Conservation (phyloP, 2,113 vertebrate genomes). For the Bolborhynchus lineola region DNA sequence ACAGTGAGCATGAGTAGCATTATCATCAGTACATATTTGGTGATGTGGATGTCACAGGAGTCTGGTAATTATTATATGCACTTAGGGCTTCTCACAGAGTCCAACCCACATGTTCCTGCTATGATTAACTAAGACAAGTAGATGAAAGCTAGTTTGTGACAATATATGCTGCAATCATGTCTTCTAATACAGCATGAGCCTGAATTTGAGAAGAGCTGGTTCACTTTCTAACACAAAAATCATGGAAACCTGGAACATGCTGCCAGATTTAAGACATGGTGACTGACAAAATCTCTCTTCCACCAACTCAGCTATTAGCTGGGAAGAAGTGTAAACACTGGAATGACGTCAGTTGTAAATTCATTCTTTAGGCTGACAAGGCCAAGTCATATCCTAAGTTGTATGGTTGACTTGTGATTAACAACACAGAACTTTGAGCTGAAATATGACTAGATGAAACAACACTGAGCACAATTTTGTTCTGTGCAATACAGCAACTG, state of each 20-base stretch:
- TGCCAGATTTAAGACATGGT: neutral
- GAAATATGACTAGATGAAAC: neutral
- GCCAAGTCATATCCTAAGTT: neutral
- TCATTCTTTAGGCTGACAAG: neutral
- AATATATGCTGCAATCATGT: neutral
- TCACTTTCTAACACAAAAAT: neutral
- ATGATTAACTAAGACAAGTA: neutral
- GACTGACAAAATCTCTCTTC: neutral
- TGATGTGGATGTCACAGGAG: neutral
- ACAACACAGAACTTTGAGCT: neutral
- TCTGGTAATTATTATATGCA: neutral
- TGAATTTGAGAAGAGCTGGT: neutral
- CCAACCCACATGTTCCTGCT: neutral
- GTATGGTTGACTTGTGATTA: neutral
- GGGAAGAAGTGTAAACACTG: neutral
- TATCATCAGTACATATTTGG: neutral
- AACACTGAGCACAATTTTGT: neutral
- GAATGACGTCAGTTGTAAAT: neutral
- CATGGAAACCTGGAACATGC: neutral
- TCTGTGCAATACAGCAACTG: neutral
- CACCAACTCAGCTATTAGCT: accelerated
- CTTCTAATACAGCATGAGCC: neutral
- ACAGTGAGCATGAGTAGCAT: neutral
- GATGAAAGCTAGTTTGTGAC: neutral
- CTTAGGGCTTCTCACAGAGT: neutral